phyloP scores from a whole-genome alignment of 2,888 invertebrate species.

The Bhutanitis thaidina region DNA sequence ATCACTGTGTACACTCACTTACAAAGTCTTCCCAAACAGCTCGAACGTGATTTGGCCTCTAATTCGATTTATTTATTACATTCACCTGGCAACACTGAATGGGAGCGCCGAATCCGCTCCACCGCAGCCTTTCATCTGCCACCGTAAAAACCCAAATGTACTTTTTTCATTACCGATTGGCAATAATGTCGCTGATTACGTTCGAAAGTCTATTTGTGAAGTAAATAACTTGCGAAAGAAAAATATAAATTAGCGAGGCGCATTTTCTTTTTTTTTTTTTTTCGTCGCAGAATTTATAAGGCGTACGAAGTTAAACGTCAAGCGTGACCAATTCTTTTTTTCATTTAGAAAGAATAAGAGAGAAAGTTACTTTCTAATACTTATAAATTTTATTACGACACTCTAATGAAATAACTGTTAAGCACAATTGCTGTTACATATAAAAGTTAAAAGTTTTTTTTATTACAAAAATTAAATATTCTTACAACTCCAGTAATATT shows the following conservation, averaged over 20 bases:
- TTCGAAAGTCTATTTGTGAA: not conserved
- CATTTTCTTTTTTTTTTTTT: not conserved
- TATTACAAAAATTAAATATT: too few species aligned
- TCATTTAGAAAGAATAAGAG: too few species aligned
- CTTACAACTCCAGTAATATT: too few species aligned
- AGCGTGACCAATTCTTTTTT: too few species aligned
- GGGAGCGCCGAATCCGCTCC: constrained; percentile 27
- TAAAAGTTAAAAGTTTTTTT: not conserved
- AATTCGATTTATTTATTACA: constrained; percentile 41
- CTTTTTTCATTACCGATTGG: constrained; percentile 14
- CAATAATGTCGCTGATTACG: constrained; percentile 11
- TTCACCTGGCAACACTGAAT: constrained; percentile 27
- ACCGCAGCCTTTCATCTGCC: constrained; percentile 29
- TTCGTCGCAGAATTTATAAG: too few species aligned
- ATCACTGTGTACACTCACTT: constrained; percentile 10
- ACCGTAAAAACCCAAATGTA: constrained; percentile 6
- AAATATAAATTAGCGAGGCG: not conserved
- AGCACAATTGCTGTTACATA: not conserved
- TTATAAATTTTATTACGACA: too few species aligned
- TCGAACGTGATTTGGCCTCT: constrained; percentile 42
- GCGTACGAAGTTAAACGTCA: too few species aligned
- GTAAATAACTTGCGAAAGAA: not conserved
- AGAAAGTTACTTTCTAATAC: too few species aligned
- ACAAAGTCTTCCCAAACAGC: constrained; percentile 24
- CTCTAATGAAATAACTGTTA: too few species aligned